These are phyloP conservation scores for Drosophila carrolli DNA, from an alignment of 1,140 invertebrate species.

Conservation along the genomic window DNA sequence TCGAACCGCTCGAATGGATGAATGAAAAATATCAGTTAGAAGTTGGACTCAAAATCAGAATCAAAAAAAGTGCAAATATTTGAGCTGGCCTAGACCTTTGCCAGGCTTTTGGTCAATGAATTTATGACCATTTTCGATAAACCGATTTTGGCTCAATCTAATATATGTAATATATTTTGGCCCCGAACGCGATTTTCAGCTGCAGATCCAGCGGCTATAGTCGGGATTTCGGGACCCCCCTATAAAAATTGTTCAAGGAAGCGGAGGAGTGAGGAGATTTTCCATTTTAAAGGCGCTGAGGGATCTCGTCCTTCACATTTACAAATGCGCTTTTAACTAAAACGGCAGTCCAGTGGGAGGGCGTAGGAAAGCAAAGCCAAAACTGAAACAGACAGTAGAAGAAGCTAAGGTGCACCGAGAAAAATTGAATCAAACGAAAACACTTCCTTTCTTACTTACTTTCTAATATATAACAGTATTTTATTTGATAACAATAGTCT, in stretches of 20 bases:
- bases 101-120: not conserved
- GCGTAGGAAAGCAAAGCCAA: not conserved
- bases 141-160: constrained; percentile 11
- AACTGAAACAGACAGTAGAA: constrained; percentile 20
- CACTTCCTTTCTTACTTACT: too few relatives aligned
- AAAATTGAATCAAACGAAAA: not conserved
- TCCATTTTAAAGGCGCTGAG: constrained; percentile 67
- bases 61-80: constrained; percentile 44
- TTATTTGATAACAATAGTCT: too few relatives aligned
- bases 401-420: not conserved
- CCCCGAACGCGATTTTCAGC: not conserved
- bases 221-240: not conserved
- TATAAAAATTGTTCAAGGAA: not conserved
- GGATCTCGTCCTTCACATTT: constrained; percentile 51
- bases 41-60: constrained; percentile 6
- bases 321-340: constrained; percentile 81
- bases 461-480: too few relatives aligned
- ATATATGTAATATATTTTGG: constrained; percentile 9
- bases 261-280: constrained; percentile 8
- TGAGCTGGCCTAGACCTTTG: constrained; percentile 14
- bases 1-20: constrained; percentile 10
- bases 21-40: constrained; percentile 47
- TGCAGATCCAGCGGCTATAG: not conserved
- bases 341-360: constrained; percentile 60
- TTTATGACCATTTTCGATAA: constrained; percentile 6